These are phyloP conservation scores for Heliothis subflexa DNA, from an alignment of 1,140 invertebrate species.

Conservation along the genomic window DNA sequence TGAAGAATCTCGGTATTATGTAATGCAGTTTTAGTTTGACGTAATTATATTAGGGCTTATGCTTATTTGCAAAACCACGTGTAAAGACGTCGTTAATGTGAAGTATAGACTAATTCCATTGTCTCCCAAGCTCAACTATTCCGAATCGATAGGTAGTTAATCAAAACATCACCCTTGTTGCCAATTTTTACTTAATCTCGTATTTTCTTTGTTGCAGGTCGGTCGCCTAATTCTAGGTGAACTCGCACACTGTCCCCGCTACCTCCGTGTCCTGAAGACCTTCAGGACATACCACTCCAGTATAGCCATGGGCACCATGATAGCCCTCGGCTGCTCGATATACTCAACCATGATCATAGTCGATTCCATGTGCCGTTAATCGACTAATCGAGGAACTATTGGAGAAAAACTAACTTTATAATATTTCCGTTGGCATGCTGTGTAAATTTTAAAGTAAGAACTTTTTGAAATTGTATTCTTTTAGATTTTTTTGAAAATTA, in stretches of 20 bases:
- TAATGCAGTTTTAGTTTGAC: neutral
- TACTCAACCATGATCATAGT: conserved; percentile 83
- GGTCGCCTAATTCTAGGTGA: conserved; percentile 89
- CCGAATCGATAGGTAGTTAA: too few species aligned
- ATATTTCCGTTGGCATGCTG: conserved; percentile 39
- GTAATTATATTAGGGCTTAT: neutral
- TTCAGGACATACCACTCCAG: conserved; percentile 90
- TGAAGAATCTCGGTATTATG: neutral
- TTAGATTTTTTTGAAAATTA: neutral
- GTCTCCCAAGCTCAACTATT: too few species aligned
- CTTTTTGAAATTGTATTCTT: conserved; percentile 10
- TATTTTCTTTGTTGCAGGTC: conserved; percentile 77
- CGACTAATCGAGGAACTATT: conserved; percentile 8
- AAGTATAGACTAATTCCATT: too few species aligned
- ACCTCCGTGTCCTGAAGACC: conserved; percentile 88
- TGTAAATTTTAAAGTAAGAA: conserved; percentile 18
- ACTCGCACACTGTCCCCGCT: conserved; percentile 90
- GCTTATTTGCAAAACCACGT: too few species aligned
- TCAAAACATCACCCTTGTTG: neutral
- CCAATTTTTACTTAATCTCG: neutral
- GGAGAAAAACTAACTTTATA: neutral
- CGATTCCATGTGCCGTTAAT: conserved; percentile 77
- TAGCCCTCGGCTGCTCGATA: conserved; percentile 89
- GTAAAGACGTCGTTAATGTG: too few species aligned
- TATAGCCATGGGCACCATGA: conserved; percentile 91